Conservation (phyloP, 2,888 invertebrate genomes). For the Barypeithes pellucidus region DNA sequence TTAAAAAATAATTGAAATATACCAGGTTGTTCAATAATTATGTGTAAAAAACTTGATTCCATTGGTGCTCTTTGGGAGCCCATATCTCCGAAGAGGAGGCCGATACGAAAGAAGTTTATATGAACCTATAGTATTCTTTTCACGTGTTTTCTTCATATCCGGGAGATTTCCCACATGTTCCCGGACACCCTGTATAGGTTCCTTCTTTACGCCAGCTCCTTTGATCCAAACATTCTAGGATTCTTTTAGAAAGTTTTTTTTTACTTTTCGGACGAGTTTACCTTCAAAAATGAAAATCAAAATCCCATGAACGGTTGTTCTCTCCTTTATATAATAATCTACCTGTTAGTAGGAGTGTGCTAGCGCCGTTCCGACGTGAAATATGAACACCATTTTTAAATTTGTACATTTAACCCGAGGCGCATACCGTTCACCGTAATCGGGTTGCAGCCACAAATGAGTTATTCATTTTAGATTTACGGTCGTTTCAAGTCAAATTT, state of each 20-base stretch:
- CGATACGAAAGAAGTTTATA: no score
- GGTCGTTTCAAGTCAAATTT: conserved; percentile 65
- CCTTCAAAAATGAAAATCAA: neutral
- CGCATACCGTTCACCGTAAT: conserved; percentile 64
- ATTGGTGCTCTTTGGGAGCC: no score
- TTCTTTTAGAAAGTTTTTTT: neutral
- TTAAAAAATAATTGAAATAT: no score
- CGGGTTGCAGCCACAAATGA: conserved; percentile 66
- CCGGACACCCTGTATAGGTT: no score
- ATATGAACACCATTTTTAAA: conserved; percentile 68
- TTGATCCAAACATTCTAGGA: no score
- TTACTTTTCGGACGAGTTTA: neutral
- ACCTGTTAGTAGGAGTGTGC: conserved; percentile 53
- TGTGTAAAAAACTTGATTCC: no score
- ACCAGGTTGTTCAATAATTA: no score
- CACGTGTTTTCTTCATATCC: no score
- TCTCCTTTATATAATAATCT: conserved; percentile 53
- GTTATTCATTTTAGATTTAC: conserved; percentile 69
- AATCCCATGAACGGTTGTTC: conserved; percentile 43
- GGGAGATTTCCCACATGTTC: no score
- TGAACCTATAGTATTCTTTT: no score
- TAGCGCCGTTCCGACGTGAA: conserved; percentile 56
- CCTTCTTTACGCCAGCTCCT: no score
- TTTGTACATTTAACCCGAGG: conserved; percentile 66
- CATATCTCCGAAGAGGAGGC: no score